phyloP scores from a whole-genome alignment of 2,888 invertebrate genomes.

The Geophilus truncorum region DNA sequence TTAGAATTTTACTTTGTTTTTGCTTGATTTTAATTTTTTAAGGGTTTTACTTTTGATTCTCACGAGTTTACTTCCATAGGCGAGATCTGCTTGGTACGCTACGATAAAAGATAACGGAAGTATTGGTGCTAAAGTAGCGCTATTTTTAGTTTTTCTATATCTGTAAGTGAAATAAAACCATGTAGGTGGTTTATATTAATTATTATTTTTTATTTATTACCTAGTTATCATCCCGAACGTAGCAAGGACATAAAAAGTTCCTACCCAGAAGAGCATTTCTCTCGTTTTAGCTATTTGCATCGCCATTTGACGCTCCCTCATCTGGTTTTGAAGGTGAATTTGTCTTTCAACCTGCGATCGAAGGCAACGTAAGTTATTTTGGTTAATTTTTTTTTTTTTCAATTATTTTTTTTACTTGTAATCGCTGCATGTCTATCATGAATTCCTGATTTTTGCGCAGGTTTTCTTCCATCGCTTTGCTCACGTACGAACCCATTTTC shows the following conservation, averaged over 20 bases:
- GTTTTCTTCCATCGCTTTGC: slow-evolving; percentile 62
- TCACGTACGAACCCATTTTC: slow-evolving; percentile 59
- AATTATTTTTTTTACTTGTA: slow-evolving; percentile 54
- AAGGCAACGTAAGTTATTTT: background rate
- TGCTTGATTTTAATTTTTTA: background rate
- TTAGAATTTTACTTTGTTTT: background rate
- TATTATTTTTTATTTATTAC: slow-evolving; percentile 41
- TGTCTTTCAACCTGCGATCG: slow-evolving; percentile 63
- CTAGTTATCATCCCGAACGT: slow-evolving; percentile 50
- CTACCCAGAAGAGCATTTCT: slow-evolving; percentile 68
- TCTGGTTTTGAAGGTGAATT: slow-evolving; percentile 72
- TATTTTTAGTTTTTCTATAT: slow-evolving; percentile 59
- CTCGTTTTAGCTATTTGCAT: slow-evolving; percentile 64
- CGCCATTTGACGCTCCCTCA: slow-evolving; percentile 68
- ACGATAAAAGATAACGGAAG: slow-evolving; percentile 66
- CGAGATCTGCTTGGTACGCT: slow-evolving; percentile 68
- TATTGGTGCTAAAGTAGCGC: slow-evolving; percentile 60
- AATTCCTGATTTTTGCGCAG: slow-evolving; percentile 65
- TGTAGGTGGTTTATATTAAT: background rate
- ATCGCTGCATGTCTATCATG: slow-evolving; percentile 61
- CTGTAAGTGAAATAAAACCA: slow-evolving; percentile 48
- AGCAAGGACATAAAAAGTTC: slow-evolving; percentile 61
- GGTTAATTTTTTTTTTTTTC: background rate
- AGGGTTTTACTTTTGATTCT: slow-evolving; percentile 67
- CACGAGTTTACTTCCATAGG: slow-evolving; percentile 69